These are phyloP conservation scores for Augiades crinisus DNA, from an alignment of 2,888 invertebrate genomes.

Conservation along the genomic window DNA sequence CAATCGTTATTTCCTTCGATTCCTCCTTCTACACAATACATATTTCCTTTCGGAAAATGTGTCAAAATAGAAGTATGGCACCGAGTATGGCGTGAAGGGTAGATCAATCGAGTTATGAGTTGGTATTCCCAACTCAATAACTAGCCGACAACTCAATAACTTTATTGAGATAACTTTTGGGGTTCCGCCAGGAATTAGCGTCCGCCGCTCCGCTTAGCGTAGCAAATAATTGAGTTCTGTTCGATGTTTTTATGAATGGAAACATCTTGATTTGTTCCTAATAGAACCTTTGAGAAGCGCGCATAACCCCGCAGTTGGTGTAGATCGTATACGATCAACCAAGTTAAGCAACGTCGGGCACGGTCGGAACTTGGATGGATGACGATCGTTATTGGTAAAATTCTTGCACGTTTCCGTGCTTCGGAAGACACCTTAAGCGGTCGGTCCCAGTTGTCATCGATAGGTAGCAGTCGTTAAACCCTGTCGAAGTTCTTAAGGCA, in stretches of 20 bases:
- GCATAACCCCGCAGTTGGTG: too few relatives aligned
- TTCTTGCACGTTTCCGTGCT: too few relatives aligned
- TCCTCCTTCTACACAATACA: too few relatives aligned
- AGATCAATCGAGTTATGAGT: slow-evolving; percentile 24
- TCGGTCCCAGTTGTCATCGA: too few relatives aligned
- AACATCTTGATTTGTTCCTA: neutral
- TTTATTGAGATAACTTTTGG: slow-evolving; percentile 23
- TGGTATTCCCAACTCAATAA: slow-evolving; percentile 28
- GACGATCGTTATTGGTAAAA: too few relatives aligned
- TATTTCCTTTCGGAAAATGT: slow-evolving; percentile 1
- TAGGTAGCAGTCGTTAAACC: too few relatives aligned
- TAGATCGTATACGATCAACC: too few relatives aligned
- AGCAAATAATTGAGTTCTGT: slow-evolving; percentile 2
- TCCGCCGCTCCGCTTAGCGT: slow-evolving; percentile 1
- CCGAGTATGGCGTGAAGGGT: slow-evolving; percentile 9
- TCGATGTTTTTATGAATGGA: neutral
- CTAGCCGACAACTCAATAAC: slow-evolving; percentile 26
- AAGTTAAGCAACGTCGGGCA: too few relatives aligned
- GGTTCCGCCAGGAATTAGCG: slow-evolving; percentile 23
- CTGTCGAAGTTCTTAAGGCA: too few relatives aligned
- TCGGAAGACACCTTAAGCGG: too few relatives aligned
- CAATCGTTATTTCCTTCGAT: neutral
- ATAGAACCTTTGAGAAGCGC: neutral
- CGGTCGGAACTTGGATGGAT: too few relatives aligned
- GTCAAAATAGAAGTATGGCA: slow-evolving; percentile 7